Conservation (phyloP, 2,888 invertebrate species). For the Eupithecia insigniata region DNA sequence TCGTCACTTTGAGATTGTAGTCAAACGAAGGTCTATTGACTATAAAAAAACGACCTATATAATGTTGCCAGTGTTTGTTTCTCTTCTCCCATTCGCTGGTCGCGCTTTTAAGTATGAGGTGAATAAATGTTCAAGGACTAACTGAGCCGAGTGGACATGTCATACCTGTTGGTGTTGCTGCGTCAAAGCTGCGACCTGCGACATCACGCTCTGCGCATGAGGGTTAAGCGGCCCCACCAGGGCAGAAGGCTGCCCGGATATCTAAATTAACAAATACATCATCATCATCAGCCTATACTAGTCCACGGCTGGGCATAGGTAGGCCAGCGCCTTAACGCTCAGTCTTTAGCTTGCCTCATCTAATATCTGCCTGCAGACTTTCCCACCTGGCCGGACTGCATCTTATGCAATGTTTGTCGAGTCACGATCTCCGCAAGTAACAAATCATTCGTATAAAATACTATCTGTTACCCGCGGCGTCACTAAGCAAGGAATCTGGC, state of each 20-base stretch:
- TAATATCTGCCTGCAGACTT: neutral
- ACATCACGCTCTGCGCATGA: constrained; percentile 57
- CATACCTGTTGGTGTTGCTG: constrained; percentile 61
- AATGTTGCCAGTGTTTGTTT: neutral
- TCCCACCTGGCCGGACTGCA: neutral
- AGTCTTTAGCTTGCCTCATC: neutral
- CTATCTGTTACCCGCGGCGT: neutral
- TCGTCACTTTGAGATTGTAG: too few relatives aligned
- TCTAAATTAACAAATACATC: neutral
- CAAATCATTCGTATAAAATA: neutral
- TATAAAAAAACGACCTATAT: neutral
- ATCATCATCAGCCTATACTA: neutral
- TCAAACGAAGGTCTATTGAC: too few relatives aligned
- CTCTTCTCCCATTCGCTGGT: neutral
- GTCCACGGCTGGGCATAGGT: neutral
- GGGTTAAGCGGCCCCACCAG: constrained; percentile 68
- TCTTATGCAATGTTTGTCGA: neutral
- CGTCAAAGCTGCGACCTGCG: constrained; percentile 63
- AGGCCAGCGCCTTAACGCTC: neutral
- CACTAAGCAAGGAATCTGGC: neutral
- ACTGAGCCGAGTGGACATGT: neutral
- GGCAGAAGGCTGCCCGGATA: constrained; percentile 38
- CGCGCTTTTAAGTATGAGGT: too few relatives aligned
- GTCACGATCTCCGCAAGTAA: neutral
- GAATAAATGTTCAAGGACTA: neutral